Conservation (phyloP, 2,113 vertebrate genomes). For the Gopherus evgoodei region DNA sequence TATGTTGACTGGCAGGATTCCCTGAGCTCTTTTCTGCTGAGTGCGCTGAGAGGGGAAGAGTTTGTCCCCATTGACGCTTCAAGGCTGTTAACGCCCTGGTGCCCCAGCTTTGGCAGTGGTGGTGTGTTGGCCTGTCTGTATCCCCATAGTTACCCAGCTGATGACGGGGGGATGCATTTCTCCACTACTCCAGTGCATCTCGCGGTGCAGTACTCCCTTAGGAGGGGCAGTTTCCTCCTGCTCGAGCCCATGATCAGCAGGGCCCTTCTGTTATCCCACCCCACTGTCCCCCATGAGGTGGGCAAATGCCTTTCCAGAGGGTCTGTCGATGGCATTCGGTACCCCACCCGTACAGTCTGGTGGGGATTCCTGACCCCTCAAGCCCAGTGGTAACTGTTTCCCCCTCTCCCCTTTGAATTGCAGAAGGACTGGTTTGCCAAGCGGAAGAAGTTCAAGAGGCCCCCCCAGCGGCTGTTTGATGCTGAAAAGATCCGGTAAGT, state of each 20-base stretch:
- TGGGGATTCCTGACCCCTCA: neutral
- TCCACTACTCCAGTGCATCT: neutral
- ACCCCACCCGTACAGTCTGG: neutral
- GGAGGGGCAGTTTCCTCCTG: neutral
- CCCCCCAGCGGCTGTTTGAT: constrained; percentile 91
- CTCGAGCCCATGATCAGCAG: neutral
- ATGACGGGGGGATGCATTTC: neutral
- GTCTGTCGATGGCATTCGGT: neutral
- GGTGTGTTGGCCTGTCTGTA: neutral
- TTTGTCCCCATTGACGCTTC: neutral
- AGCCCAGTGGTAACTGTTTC: neutral
- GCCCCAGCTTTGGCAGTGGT: neutral
- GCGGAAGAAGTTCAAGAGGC: constrained; percentile 94
- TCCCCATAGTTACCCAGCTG: neutral
- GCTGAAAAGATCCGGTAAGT: constrained; percentile 94
- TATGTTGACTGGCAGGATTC: constrained; percentile 32
- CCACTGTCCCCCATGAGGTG: neutral
- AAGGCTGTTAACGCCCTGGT: fast-evolving
- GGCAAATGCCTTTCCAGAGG: neutral
- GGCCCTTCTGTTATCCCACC: neutral
- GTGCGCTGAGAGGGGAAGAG: neutral
- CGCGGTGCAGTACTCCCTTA: neutral
- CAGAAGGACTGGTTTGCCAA: constrained; percentile 98
- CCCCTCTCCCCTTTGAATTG: neutral
- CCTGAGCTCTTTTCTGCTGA: neutral